Base-by-base conservation (phyloP, 1,140 invertebrate genomes). In the Colletes gigas region DNA sequence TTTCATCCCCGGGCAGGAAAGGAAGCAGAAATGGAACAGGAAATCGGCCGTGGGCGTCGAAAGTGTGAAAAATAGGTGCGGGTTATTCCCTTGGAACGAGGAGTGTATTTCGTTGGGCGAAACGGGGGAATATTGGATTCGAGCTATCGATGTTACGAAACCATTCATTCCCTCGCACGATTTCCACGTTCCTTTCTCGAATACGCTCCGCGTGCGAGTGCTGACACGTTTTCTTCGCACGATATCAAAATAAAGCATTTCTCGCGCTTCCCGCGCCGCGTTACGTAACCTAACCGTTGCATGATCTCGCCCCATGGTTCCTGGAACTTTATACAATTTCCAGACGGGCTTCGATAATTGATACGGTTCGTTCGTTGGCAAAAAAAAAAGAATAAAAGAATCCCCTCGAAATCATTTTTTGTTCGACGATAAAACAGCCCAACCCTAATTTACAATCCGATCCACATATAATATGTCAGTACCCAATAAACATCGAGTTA, bases 41-140 rank as follows among this genome's bases (percentile, higher is more conserved):
- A 62, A 72, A 72, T 60, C 57, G 14, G 70, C n/a, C n/a, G 55
- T 47, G 57, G 70, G 54, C 21, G 60, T 12, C 17, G 15, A 54
- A 21, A 74, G 47, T 41, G 60, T 74, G 50, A 52, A 65, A 50
- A 74, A 74, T 74, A 74, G 59, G 44, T 21, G 44, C 44, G 44
- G 72, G 12, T 55, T 75, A 66, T 66, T 66, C 50, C 60, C 30
- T 5, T 12, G 17, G 52, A 14, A 44, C 54, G 69, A 59, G 69
- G 44, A 59, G 7, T 17, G 69, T 70, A 57, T 57, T 70, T 21
- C 17, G 5, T 9, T 8, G 30, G 30, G 59, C 10, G 47, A 15
- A 73, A 19, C 30, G 30, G 47, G 21, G 72, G 54, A 55, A 77
- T 77, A 77, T 69, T 77, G 54, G 63, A 77, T 77, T 57, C 39